These are phyloP conservation scores for Nipponia nippon DNA, from an alignment of 2,113 vertebrate genomes.

Conservation along the genomic window DNA sequence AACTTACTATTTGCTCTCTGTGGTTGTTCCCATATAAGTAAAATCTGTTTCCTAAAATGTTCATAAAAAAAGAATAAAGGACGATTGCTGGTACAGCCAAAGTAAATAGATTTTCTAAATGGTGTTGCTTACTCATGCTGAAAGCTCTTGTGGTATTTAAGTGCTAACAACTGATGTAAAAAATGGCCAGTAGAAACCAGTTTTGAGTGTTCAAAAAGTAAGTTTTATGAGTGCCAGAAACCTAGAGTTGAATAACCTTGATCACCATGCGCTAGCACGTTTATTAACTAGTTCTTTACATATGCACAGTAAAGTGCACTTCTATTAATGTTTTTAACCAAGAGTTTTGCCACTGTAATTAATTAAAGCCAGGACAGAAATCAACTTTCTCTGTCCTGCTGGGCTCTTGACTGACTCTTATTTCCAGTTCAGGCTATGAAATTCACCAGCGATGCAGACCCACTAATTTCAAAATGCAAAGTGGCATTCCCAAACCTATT, in stretches of 20 bases:
- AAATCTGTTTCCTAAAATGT: neutral
- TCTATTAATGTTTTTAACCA: neutral
- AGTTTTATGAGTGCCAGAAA: neutral
- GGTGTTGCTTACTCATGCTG: constrained; percentile 9
- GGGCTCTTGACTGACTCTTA: neutral
- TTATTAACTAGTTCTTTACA: neutral
- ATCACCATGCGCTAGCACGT: neutral
- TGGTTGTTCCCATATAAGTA: neutral
- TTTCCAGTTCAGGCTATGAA: neutral
- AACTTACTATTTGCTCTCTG: neutral
- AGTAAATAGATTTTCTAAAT: constrained; percentile 44
- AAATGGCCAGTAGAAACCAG: neutral
- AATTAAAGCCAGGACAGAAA: neutral
- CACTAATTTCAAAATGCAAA: no score
- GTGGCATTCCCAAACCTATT: neutral
- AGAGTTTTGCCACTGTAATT: neutral
- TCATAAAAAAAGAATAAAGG: neutral
- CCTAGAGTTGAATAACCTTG: neutral
- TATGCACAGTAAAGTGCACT: neutral
- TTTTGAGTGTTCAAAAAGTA: neutral
- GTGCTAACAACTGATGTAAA: neutral
- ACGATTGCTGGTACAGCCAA: neutral
- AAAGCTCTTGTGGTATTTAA: constrained; percentile 34
- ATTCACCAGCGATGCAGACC: neutral
- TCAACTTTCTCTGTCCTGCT: neutral